phyloP scores from a whole-genome alignment of 2,797 vertebrate species.

The Brotogeris chrysoptera region DNA sequence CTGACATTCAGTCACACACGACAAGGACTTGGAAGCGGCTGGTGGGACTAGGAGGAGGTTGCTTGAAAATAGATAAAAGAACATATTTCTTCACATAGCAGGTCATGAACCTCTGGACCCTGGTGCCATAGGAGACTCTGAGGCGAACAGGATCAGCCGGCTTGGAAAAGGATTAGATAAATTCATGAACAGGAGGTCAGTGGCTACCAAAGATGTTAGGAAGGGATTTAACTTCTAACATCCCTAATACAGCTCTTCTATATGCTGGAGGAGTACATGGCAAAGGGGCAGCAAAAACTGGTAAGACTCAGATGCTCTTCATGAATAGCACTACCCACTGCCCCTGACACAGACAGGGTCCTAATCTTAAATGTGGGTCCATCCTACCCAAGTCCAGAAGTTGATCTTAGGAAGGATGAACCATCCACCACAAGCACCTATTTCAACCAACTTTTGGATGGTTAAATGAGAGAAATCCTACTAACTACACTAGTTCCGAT shows the following conservation, averaged over 20 bases:
- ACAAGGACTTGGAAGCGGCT: accelerated
- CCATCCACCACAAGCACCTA: background rate
- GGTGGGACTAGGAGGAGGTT: background rate
- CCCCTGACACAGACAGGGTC: background rate
- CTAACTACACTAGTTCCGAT: background rate
- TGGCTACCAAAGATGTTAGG: background rate
- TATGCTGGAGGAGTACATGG: background rate
- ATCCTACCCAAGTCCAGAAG: background rate
- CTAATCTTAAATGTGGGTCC: background rate
- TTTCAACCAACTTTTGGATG: background rate
- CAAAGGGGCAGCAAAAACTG: background rate
- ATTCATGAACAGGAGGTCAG: background rate
- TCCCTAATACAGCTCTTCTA: background rate
- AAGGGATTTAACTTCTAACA: background rate
- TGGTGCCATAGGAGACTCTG: background rate
- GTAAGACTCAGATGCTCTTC: background rate
- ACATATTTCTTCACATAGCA: background rate
- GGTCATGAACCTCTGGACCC: background rate
- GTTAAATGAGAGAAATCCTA: background rate
- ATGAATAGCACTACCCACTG: background rate
- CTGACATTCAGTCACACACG: background rate
- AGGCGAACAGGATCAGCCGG: background rate
- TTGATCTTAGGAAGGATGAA: background rate
- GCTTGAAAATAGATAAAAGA: background rate
- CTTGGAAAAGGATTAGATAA: background rate